phyloP scores from a whole-genome alignment of 2,113 vertebrate genomes.

The Pelodiscus sinensis region DNA sequence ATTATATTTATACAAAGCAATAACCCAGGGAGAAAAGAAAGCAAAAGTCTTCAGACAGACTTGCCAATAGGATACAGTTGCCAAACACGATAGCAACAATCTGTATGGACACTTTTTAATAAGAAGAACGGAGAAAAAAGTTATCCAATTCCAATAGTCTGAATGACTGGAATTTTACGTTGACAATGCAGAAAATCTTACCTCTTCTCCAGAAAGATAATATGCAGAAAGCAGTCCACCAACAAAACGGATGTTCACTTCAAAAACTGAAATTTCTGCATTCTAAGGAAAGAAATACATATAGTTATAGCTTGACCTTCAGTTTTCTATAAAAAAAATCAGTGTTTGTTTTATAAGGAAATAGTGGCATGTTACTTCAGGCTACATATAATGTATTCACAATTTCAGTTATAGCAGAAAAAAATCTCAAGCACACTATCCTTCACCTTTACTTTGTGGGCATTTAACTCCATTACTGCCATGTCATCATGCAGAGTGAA shows the following conservation, averaged over 20 bases:
- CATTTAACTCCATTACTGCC: neutral
- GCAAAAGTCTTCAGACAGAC: neutral
- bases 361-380: neutral
- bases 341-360: neutral
- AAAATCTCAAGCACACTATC: neutral
- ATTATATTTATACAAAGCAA: neutral
- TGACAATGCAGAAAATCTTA: slow-evolving; percentile 71
- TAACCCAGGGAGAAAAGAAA: rapidly evolving
- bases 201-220: slow-evolving; percentile 98
- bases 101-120: neutral
- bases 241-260: slow-evolving; percentile 98
- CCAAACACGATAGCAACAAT: neutral
- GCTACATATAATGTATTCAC: neutral
- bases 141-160: neutral
- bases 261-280: slow-evolving; percentile 96
- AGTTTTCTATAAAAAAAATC: neutral
- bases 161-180: neutral
- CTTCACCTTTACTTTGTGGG: neutral
- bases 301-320: neutral
- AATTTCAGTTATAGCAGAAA: neutral
- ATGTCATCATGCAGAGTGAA: neutral
- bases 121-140: neutral
- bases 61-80: neutral
- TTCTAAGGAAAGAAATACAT: slow-evolving; percentile 83
- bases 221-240: slow-evolving; percentile 97